Evolutionary conservation across 2,113 vertebrate genomes (phyloP).

Genomic region (Leptobrachium leishanense): DNA sequence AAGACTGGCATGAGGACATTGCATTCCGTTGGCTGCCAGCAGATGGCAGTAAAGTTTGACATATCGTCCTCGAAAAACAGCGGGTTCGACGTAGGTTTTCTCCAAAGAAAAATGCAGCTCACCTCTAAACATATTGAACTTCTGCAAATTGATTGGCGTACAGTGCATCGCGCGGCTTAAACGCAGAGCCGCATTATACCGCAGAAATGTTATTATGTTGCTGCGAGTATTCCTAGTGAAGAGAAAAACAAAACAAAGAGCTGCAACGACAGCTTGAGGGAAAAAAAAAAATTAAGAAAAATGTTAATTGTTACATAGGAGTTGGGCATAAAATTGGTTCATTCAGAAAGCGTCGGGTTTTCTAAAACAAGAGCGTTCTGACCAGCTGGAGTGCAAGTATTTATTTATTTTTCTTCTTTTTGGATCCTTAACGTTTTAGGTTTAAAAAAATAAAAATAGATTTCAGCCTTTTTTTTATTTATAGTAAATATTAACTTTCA

Average conservation of each 20-base stretch:
- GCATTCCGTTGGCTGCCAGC: background rate
- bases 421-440: background rate
- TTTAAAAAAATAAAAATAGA: background rate
- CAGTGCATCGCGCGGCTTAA: background rate
- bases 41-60: conserved; percentile 36
- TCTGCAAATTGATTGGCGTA: background rate
- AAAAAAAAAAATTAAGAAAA: background rate
- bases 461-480: too few relatives aligned
- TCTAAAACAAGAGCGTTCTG: background rate
- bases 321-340: background rate
- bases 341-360: background rate
- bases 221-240: background rate
- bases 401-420: background rate
- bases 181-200: background rate
- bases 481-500: too few relatives aligned
- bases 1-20: background rate
- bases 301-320: background rate
- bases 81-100: background rate
- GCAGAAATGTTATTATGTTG: background rate
- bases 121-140: conserved; percentile 15
- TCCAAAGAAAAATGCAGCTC: background rate
- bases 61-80: background rate
- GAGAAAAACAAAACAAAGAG: background rate
- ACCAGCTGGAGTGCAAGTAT: background rate
- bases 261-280: background rate